phyloP scores from a whole-genome alignment of 2,888 invertebrate genomes.

The Stramonita haemastoma region DNA sequence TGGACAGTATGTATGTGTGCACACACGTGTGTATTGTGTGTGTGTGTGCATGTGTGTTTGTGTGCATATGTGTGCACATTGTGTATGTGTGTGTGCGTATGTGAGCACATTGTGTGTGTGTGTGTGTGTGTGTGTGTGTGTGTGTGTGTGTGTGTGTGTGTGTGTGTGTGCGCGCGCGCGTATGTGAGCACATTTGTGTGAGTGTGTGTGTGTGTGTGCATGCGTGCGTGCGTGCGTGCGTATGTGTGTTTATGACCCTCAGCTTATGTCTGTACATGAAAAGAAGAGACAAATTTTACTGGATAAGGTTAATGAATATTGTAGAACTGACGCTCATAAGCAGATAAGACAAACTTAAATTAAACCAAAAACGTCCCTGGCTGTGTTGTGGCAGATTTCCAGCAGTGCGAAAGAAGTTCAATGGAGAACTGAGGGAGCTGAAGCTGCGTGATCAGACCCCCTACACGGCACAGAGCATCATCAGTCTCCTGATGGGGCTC shows the following conservation, averaged over 20 bases:
- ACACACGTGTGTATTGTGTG: background rate
- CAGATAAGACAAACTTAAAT: no score
- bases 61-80: background rate
- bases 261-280: no score
- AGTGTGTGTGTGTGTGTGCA: background rate
- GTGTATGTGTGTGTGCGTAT: background rate
- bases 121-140: background rate
- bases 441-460: constrained; percentile 91
- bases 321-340: background rate
- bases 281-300: background rate
- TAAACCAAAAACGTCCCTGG: background rate
- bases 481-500: constrained; percentile 99
- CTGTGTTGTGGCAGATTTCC: constrained; percentile 81
- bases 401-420: constrained; percentile 93
- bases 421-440: constrained; percentile 92
- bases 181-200: background rate
- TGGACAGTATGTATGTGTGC: background rate
- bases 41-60: background rate
- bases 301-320: background rate
- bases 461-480: constrained; percentile 88
- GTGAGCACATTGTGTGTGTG: background rate
- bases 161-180: background rate
- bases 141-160: background rate
- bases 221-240: background rate
- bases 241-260: background rate